Conservation (phyloP, 2,888 invertebrate species). For the Mesorhabditis spiculigera region DNA sequence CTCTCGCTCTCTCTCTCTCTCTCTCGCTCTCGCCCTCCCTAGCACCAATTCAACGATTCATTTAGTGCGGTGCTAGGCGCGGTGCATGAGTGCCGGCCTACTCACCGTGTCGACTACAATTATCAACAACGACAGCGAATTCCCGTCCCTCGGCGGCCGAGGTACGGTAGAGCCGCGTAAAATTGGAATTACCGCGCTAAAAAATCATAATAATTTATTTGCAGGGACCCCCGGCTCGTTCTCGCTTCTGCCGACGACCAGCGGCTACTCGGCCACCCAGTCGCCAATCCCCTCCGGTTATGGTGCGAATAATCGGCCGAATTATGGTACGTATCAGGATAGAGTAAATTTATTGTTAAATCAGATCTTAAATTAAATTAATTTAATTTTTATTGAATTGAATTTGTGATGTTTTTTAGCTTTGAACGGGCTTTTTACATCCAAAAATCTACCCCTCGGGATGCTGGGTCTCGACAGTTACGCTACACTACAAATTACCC, state of each 20-base stretch:
- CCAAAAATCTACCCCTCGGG: no score
- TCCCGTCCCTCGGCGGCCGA: constrained; percentile 51
- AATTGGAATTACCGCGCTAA: no score
- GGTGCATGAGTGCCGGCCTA: constrained; percentile 1
- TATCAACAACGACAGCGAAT: constrained; percentile 48
- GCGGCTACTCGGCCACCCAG: constrained; percentile 32
- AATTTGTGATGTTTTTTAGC: no score
- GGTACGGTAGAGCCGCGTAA: no score
- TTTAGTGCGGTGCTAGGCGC: constrained; percentile 6
- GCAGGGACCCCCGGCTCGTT: constrained; percentile 41
- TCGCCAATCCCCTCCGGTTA: constrained; percentile 27
- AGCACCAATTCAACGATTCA: constrained; percentile 7
- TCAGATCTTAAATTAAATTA: not conserved
- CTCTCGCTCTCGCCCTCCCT: constrained; percentile 14
- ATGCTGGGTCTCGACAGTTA: no score
- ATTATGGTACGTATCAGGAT: constrained; percentile 31
- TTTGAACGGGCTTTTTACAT: no score
- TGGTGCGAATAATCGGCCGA: constrained; percentile 18
- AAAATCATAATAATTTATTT: no score
- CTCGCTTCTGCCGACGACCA: constrained; percentile 44
- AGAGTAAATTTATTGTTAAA: not conserved
- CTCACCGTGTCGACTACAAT: constrained; percentile 27
- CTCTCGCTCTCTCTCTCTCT: not conserved
- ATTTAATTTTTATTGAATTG: no score
- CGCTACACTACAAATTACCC: no score